Percentiles rank a stretch among this genome's conserved stretches.
Conservation (phyloP, 2,888 invertebrate species). For the Eupithecia vulgata region DNA sequence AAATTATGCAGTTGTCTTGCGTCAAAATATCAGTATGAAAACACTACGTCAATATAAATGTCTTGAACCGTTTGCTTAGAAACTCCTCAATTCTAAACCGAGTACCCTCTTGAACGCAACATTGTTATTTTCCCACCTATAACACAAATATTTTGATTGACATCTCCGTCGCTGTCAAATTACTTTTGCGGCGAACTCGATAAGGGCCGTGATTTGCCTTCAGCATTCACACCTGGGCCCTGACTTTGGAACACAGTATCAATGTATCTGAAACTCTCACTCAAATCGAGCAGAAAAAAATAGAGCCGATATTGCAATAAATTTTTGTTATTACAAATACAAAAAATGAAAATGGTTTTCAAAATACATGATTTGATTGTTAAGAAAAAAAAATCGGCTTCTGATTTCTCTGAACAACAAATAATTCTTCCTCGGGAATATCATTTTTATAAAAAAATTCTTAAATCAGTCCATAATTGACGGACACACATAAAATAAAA, state of each 20-base stretch:
- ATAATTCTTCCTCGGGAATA: too few species aligned
- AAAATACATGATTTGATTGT: background rate
- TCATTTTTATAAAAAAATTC: too few species aligned
- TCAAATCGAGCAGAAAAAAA: too few species aligned
- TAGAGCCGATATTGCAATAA: background rate
- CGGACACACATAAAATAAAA: too few species aligned
- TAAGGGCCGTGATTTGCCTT: conserved; percentile 9
- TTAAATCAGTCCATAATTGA: too few species aligned
- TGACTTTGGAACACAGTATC: background rate
- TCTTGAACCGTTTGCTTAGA: background rate
- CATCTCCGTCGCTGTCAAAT: conserved; percentile 29
- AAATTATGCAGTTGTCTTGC: background rate
- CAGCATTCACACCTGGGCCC: background rate
- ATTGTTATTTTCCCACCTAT: conserved; percentile 27
- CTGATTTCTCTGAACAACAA: too few species aligned
- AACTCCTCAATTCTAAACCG: conserved; percentile 17
- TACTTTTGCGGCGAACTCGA: conserved; percentile 25
- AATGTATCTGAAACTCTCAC: background rate
- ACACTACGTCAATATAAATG: background rate
- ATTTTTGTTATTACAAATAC: background rate
- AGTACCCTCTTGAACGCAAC: background rate
- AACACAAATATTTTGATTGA: conserved; percentile 35
- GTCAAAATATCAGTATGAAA: background rate
- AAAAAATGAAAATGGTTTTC: background rate
- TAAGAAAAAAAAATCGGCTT: too few species aligned